Conservation (phyloP, 1,140 invertebrate genomes). For the Meloidogyne exigua region DNA sequence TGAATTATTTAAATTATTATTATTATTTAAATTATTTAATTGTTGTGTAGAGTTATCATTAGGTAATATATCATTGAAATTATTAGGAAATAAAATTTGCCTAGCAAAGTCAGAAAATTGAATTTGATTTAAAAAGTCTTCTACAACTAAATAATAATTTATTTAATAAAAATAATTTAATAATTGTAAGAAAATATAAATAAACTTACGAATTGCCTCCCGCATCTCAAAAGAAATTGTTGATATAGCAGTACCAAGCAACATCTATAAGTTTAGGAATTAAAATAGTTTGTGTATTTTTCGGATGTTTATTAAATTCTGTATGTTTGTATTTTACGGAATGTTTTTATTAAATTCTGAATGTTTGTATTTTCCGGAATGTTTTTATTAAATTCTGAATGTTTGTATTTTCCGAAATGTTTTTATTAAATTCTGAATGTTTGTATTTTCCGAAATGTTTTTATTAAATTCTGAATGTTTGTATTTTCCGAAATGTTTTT, state of each 20-base stretch:
- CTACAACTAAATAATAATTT: constrained; percentile 57
- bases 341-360: background rate
- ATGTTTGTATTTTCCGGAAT: background rate
- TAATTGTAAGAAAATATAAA: constrained; percentile 1
- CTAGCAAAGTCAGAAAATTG: constrained; percentile 17
- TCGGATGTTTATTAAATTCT: background rate
- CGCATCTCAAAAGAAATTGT: constrained; percentile 63
- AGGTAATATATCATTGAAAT: background rate
- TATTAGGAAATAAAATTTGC: constrained; percentile 15
- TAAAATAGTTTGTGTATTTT: background rate
- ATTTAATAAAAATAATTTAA: background rate
- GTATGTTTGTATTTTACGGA: background rate
- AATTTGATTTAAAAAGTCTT: constrained; percentile 56
- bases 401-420: background rate
- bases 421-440: too few relatives aligned
- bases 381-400: background rate
- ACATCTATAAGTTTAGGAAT: constrained; percentile 24
- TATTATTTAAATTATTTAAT: background rate
- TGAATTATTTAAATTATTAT: background rate
- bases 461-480: background rate
- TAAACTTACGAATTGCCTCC: constrained; percentile 8
- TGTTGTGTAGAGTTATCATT: background rate
- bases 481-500: background rate
- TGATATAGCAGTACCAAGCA: constrained; percentile 60
- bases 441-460: too few relatives aligned